Percentiles rank a stretch among this genome's conserved stretches.
Conservation (phyloP, 2,888 invertebrate species). For the Theodoxus fluviatilis region DNA sequence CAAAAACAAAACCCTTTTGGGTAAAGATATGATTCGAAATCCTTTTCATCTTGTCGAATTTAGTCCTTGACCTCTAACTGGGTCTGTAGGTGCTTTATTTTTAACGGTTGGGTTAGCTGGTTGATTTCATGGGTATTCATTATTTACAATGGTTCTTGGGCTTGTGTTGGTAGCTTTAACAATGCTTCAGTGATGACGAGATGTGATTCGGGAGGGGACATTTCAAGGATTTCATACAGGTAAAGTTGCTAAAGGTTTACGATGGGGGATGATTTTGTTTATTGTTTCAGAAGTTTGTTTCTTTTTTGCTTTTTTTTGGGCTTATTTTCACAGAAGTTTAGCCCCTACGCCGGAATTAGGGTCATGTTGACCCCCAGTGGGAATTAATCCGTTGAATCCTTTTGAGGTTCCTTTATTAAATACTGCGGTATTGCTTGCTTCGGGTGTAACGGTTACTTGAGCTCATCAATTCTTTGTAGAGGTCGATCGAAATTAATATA, state of each 20-base stretch:
- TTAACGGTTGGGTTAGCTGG: constrained; percentile 41
- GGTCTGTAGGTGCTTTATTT: constrained; percentile 37
- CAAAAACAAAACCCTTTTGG: too few species aligned
- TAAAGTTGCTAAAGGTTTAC: constrained; percentile 71
- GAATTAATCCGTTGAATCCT: constrained; percentile 74
- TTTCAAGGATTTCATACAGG: constrained; percentile 74
- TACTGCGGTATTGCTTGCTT: constrained; percentile 76
- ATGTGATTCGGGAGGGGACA: constrained; percentile 73
- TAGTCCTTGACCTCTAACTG: constrained; percentile 33
- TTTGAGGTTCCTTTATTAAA: constrained; percentile 77
- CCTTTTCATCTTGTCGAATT: constrained; percentile 34
- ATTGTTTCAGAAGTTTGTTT: constrained; percentile 76
- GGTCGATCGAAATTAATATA: constrained; percentile 67
- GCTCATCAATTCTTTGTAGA: constrained; percentile 70
- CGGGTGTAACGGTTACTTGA: constrained; percentile 76
- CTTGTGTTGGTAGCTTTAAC: constrained; percentile 39
- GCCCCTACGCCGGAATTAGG: constrained; percentile 72
- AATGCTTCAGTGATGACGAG: constrained; percentile 51
- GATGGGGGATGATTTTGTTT: constrained; percentile 78
- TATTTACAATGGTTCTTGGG: constrained; percentile 33
- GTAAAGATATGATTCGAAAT: constrained; percentile 29
- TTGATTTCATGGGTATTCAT: constrained; percentile 35
- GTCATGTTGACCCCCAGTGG: constrained; percentile 73
- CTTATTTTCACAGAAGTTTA: constrained; percentile 71
- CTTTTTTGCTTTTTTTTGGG: constrained; percentile 72